Evolutionary conservation across 2,888 invertebrate species (phyloP), one percentile per base, ranked within the genome.

Genomic region (Synanthedon tipuliformis): DNA sequence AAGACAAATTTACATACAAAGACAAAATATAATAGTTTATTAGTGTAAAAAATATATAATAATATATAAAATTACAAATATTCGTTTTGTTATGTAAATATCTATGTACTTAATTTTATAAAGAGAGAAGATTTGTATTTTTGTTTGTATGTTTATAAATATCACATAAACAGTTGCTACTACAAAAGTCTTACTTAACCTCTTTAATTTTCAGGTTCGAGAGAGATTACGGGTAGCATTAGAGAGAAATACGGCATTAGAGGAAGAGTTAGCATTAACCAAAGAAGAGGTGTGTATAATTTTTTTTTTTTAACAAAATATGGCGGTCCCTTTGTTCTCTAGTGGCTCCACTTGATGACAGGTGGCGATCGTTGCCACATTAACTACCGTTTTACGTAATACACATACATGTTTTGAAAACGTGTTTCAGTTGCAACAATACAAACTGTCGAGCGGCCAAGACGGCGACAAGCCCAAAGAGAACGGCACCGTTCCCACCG

Each of bases 151-250:
- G 4, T 23, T 3, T 1, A 23, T 23, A 18, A 18, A 18, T 18
- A 18, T 23, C 23, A 23, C 23, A 16, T 50, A 50, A 12, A 12
- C 11, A 16, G 16, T n/a, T 15, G 40, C 50, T 15, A 40, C 50
- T 15, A 40, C 27, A 8, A 23, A 23, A 23, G 23, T 23, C 1
- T 23, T 5, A 23, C 1, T 23, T 23, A 23, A 23, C 4, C 4
- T 23, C 5, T 23, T 23, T 34, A 12, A 41, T 4, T 80, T 89
- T 13, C 81, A 97, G 97, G 97, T 99, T 57, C 93, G 99, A 63
- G 99, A 99, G 87, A 90, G 99, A 75, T 89, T 99, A 78, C 92
- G 98, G 68, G 95, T 98, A 54, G 96, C 99, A 64, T 91, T 99
- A 79, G 99, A 99, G 85, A 92, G 96, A 78, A 98, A 98, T 78